Percentiles rank a stretch among this genome's conserved stretches.
phyloP scores from a whole-genome alignment of 2,797 vertebrate species.

The Propithecus deckenii region DNA sequence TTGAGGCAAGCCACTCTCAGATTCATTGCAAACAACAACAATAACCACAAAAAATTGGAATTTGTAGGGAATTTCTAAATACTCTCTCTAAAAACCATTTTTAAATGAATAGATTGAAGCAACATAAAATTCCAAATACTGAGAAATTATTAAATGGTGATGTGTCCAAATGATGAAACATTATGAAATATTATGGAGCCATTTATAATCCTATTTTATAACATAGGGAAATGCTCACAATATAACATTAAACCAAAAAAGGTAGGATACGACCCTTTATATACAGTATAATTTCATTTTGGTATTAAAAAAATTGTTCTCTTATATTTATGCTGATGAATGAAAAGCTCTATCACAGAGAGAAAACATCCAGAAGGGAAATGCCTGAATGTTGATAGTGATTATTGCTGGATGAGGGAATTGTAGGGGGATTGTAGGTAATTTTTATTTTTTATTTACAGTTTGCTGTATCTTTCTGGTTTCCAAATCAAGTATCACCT shows the following conservation, averaged over 20 bases:
- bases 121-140: constrained; percentile 10
- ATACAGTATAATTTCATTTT: neutral
- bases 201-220: constrained; percentile 11
- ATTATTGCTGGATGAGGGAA: neutral
- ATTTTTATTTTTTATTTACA: constrained; percentile 30
- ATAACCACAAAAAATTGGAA: neutral
- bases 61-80: neutral
- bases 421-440: neutral
- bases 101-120: neutral
- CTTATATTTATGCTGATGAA: neutral
- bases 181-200: neutral
- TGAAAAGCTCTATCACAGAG: neutral
- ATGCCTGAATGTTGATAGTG: neutral
- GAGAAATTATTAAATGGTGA: constrained; percentile 1
- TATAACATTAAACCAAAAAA: neutral
- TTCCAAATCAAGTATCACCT: neutral
- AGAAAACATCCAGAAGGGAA: neutral
- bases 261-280: neutral
- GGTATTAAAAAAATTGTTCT: neutral
- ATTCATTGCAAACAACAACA: neutral
- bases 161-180: neutral
- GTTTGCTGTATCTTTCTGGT: neutral
- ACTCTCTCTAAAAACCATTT: neutral
- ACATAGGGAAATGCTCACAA: neutral
- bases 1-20: neutral